phyloP scores from a whole-genome alignment of 2,113 vertebrate species.

The Vimba vimba region DNA sequence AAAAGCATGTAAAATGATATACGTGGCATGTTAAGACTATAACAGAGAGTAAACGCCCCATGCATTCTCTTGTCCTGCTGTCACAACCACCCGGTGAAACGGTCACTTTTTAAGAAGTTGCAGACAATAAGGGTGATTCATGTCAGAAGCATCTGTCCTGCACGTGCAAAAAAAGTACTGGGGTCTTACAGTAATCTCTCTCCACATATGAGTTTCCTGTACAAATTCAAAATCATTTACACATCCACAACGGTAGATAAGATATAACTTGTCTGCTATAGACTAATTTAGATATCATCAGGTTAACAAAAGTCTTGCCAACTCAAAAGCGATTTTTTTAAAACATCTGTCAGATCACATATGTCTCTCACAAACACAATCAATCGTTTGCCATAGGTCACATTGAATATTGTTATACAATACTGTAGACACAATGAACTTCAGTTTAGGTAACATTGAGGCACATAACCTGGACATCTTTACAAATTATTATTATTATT shows the following conservation, averaged over 20 bases:
- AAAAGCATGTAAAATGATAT: neutral
- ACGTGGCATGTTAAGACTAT: neutral
- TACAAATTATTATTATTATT: too few relatives aligned
- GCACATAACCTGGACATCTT: neutral
- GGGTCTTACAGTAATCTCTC: neutral
- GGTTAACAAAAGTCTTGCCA: neutral
- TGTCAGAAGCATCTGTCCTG: neutral
- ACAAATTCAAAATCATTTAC: neutral
- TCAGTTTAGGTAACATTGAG: neutral
- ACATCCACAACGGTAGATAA: neutral
- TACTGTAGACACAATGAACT: neutral
- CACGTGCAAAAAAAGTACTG: neutral
- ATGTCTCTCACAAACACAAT: neutral
- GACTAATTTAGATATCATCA: neutral
- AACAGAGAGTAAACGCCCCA: neutral
- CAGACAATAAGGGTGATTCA: neutral
- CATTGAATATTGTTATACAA: neutral
- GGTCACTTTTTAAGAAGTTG: neutral
- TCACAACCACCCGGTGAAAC: slow-evolving; percentile 11
- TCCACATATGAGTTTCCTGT: neutral
- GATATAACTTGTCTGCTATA: neutral
- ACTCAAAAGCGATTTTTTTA: neutral
- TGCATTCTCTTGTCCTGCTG: neutral
- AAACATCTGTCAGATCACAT: slow-evolving; percentile 1
- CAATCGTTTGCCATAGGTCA: neutral